A percentile compares a stretch with the other conserved stretches of the same genome.
phyloP scores from a whole-genome alignment of 1,140 invertebrate species.

The Ips nitidus region DNA sequence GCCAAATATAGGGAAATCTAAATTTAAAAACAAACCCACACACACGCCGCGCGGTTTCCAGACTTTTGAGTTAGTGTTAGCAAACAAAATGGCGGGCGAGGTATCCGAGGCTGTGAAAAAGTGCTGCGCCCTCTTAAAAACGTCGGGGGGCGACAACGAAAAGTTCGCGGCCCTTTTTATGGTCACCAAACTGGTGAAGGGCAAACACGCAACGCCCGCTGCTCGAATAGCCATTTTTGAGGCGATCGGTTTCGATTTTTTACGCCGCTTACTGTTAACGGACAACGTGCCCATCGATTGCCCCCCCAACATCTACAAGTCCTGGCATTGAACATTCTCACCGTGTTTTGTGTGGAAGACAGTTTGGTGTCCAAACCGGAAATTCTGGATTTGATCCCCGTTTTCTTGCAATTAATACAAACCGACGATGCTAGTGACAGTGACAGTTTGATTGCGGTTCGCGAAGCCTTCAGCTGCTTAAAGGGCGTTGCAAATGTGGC shows the following conservation, averaged over 20 bases:
- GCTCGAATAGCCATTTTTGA: slow-evolving; percentile 81
- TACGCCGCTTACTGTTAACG: slow-evolving; percentile 75
- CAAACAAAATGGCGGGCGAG: slow-evolving; percentile 56
- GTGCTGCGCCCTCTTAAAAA: slow-evolving; percentile 75
- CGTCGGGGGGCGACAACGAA: slow-evolving; percentile 80
- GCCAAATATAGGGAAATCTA: too few species aligned
- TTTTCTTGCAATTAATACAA: slow-evolving; percentile 79
- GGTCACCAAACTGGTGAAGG: slow-evolving; percentile 84
- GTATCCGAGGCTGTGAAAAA: slow-evolving; percentile 79
- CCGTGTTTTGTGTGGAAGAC: slow-evolving; percentile 77
- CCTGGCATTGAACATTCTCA: slow-evolving; percentile 83
- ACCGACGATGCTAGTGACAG: slow-evolving; percentile 77
- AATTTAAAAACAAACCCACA: too few species aligned
- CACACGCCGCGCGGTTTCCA: too few species aligned
- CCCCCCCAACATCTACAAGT: slow-evolving; percentile 84
- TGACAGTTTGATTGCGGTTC: slow-evolving; percentile 84
- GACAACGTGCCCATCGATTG: slow-evolving; percentile 78
- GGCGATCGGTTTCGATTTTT: slow-evolving; percentile 82
- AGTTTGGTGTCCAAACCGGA: slow-evolving; percentile 78
- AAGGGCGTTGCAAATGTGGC: slow-evolving; percentile 73
- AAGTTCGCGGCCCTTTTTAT: slow-evolving; percentile 89
- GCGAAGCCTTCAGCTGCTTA: slow-evolving; percentile 82
- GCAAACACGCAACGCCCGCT: slow-evolving; percentile 70
- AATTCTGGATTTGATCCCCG: slow-evolving; percentile 77
- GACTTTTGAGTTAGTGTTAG: too few species aligned